These are phyloP conservation scores for Agonopterix arenella DNA, from an alignment of 2,888 invertebrate genomes.

Conservation along the genomic window DNA sequence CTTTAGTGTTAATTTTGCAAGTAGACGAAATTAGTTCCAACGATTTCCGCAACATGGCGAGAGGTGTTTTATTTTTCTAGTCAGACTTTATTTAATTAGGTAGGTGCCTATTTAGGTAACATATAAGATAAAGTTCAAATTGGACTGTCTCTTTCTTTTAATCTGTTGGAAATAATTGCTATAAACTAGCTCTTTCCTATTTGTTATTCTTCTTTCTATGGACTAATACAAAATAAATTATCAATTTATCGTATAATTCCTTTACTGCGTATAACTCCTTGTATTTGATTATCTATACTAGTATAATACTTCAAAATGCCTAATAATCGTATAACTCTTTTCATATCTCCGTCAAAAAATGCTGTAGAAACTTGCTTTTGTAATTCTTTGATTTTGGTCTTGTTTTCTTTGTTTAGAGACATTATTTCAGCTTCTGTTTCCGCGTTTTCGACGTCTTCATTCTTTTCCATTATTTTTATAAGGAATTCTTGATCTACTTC, in stretches of 20 bases:
- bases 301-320: conserved; percentile 90
- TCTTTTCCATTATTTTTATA: conserved; percentile 91
- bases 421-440: conserved; percentile 75
- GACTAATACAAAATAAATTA: neutral
- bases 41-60: too few relatives aligned
- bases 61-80: too few relatives aligned
- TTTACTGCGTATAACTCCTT: conserved; percentile 75
- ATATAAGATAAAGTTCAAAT: too few relatives aligned
- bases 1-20: too few relatives aligned
- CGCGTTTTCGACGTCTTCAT: conserved; percentile 88
- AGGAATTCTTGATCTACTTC: conserved; percentile 82
- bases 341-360: conserved; percentile 80
- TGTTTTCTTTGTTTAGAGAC: conserved; percentile 76
- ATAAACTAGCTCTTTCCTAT: too few relatives aligned
- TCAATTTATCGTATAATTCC: conserved; percentile 66
- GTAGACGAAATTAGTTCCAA: too few relatives aligned
- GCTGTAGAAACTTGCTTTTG: conserved; percentile 77
- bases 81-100: too few relatives aligned
- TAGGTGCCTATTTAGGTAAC: too few relatives aligned
- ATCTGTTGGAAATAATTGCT: too few relatives aligned
- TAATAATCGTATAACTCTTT: conserved; percentile 80
- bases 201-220: too few relatives aligned
- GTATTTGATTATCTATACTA: conserved; percentile 87
- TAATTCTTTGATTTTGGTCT: conserved; percentile 67
- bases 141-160: too few relatives aligned